Evolutionary conservation across 2,113 vertebrate species (phyloP), one percentile per base, ranked within the genome.

Genomic region (Fregetta grallaria): DNA sequence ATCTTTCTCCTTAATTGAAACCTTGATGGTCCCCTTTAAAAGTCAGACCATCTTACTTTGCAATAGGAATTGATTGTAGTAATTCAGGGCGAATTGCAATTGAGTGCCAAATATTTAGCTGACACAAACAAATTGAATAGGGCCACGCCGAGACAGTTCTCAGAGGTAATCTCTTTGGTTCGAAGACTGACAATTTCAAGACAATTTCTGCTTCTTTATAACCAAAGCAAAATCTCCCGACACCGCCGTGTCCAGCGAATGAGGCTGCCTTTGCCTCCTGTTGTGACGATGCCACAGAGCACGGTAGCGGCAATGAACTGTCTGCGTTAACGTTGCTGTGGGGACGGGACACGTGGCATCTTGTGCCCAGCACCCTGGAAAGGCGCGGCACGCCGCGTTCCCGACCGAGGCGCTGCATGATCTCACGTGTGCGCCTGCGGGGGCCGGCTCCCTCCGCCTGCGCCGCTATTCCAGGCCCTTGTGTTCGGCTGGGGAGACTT

Each of bases 31-130:
- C 97, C 98, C 97, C 96, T 98, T 94, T 98, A 98, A 96, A 96
- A 98, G 96, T 94, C 96, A 98, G 98, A 89, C 98, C 81, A 91
- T 96, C 96, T 97, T 98, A 93, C 97, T 98, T 98, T 94, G 98
- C 98, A 97, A 96, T 98, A 97, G 98, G 98, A 98, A 99, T 99
- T 98, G 98, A 99, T 99, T 98, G 98, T 97, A 97, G 98, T 98
- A 98, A 98, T 99, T 99, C 98, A 98, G 98, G 96, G 98, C 97
- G 98, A 98, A 98, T 97, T 97, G 97, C 97, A 94, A 79, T 95
- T 13, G 96, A 97, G 95, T 94, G 88, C 97, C 96, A 96, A 97
- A 97, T 96, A 96, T 97, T 97, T 96, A 89, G 95, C 97, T 97
- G 96, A 96, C 95, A 97, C 97, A 97, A 98, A 98, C 97, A 98